These are phyloP conservation scores for Diaprepes abbreviatus DNA, from an alignment of 2,888 invertebrate species.

Conservation along the genomic window DNA sequence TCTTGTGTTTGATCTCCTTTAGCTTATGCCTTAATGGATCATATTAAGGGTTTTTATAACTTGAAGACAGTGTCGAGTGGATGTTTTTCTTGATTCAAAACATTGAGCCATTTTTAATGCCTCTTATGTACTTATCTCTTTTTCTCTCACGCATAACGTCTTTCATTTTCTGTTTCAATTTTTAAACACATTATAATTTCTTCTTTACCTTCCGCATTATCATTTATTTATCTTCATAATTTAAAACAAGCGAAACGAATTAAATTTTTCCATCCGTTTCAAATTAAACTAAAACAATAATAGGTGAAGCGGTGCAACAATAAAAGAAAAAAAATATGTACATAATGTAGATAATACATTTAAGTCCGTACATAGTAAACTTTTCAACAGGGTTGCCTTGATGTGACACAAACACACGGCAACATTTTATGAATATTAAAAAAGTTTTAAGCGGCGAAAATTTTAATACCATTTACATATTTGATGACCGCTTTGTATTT, in stretches of 20 bases:
- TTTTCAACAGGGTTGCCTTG: constrained; percentile 3
- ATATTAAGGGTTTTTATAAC: too few relatives aligned
- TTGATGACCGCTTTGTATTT: constrained; percentile 69
- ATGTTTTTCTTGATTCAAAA: too few relatives aligned
- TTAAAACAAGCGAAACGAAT: constrained; percentile 2
- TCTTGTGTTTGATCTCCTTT: too few relatives aligned
- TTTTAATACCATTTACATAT: constrained; percentile 68
- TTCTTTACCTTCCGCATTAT: too few relatives aligned
- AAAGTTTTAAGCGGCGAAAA: constrained; percentile 67
- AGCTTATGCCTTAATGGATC: too few relatives aligned
- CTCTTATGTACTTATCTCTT: too few relatives aligned
- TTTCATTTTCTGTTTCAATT: too few relatives aligned
- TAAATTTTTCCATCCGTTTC: constrained; percentile 22
- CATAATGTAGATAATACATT: constrained; percentile 16
- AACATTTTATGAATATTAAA: constrained; percentile 65
- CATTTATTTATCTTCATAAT: too few relatives aligned
- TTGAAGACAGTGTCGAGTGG: too few relatives aligned
- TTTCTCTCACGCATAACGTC: too few relatives aligned
- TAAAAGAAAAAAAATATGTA: constrained; percentile 10
- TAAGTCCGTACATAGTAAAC: constrained; percentile 25
- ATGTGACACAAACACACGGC: constrained; percentile 22
- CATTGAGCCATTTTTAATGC: too few relatives aligned
- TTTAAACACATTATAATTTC: too few relatives aligned
- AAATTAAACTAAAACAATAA: constrained; percentile 33
- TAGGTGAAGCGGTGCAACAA: constrained; percentile 7